Base-by-base conservation (phyloP, 2,113 vertebrate genomes). In the Oenanthe oenanthe region DNA sequence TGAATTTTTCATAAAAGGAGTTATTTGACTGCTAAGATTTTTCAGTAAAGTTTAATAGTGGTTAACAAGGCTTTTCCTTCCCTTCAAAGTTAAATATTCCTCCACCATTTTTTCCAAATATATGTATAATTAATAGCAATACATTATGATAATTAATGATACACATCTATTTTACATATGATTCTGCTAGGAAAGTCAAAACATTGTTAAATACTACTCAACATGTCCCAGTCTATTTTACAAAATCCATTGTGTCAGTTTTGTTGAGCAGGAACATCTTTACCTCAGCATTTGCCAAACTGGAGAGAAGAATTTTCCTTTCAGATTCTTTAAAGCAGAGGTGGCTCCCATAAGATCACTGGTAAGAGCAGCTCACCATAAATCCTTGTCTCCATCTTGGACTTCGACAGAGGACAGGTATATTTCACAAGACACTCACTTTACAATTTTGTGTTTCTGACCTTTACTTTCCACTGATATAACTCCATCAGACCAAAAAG, bases 351-450 rank as follows among this genome's bases (percentile, higher is more conserved):
- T 32, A 57, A 76, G 15, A 18, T 85, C 34, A 48, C 12, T 0
- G 1, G 1, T 47, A 25, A 58, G 42, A 68, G 36, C 17, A 57
- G 25, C 42, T 68, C 47, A 70, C 28, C 16, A 31, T 67, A 81
- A 66, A 81, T 43, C n/a, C 17, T 77, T 15, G 7, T 61, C 31
- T 78, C 40, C 36, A 19, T 0, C 0, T 17, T 22, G 1, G 28
- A 63, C 12, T 24, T 40, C 8, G 38, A 17, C 0, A 7, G 67
- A 32, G 28, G 26, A 60, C 28, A 74, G 15, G 6, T 51, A 4
- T 45, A 36, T 80, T 86, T 88, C 54, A 80, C 21, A 81, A 66
- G 63, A 29, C 56, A 36, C 5, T 54, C 38, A 28, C 7, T 81
- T 84, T 10, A 42, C 34, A 19, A 11, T 8, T 11, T 11, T 68